These are phyloP conservation scores for Acrobasis consociella DNA, from an alignment of 2,888 invertebrate genomes.

Conservation along the genomic window DNA sequence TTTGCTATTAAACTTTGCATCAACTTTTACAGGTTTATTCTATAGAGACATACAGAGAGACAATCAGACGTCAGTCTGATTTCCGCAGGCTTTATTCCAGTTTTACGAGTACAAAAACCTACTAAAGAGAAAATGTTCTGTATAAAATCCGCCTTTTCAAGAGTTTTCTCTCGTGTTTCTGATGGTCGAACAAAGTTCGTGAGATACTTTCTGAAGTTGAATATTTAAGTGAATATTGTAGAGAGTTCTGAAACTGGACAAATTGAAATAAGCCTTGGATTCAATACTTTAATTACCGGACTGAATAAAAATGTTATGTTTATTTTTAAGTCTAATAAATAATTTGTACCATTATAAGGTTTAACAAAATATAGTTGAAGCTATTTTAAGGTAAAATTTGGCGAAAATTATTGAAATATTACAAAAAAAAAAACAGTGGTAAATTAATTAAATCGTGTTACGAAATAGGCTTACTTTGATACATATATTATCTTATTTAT, in stretches of 20 bases:
- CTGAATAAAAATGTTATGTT: neutral
- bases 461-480: too few species aligned
- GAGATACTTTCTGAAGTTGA: conserved; percentile 13
- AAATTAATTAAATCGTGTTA: too few species aligned
- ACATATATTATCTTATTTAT: too few species aligned
- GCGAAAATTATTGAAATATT: too few species aligned
- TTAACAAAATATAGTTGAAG: too few species aligned
- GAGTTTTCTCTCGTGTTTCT: neutral
- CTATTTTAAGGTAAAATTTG: too few species aligned
- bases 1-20: too few species aligned
- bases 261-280: conserved; percentile 12
- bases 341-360: too few species aligned
- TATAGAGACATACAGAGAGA: neutral
- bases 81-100: conserved; percentile 4
- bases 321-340: neutral
- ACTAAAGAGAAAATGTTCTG: neutral
- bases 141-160: neutral
- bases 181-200: conserved; percentile 5
- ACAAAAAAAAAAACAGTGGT: too few species aligned
- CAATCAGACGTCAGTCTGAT: neutral
- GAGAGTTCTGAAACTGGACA: neutral
- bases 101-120: neutral
- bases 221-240: conserved; percentile 9
- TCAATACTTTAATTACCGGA: neutral
- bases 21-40: too few species aligned